Evolutionary conservation across 2,888 invertebrate species (phyloP).

Genomic region (Endomychus coccineus): DNA sequence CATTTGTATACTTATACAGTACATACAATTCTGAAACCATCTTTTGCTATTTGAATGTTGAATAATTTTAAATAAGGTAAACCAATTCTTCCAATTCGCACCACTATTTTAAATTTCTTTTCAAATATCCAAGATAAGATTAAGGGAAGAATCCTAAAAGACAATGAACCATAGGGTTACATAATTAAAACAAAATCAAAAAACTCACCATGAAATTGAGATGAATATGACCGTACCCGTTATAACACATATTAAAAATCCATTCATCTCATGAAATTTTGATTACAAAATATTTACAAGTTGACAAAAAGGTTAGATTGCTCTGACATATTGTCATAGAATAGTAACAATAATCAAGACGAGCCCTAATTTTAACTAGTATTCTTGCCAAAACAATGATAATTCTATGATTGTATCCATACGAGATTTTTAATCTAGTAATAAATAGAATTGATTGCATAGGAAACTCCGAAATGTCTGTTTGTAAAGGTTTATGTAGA

Average conservation of each 20-base stretch:
- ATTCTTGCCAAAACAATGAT: no score
- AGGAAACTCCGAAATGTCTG: no score
- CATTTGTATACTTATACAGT: conserved; percentile 54
- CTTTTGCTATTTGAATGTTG: conserved; percentile 74
- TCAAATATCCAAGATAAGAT: conserved; percentile 73
- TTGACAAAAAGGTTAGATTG: no score
- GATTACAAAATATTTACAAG: no score
- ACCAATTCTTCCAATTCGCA: conserved; percentile 75
- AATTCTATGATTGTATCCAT: no score
- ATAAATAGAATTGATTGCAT: no score
- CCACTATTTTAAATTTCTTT: conserved; percentile 68
- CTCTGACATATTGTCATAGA: no score
- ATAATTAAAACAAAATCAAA: conserved; percentile 4
- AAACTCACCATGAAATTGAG: conserved; percentile 43
- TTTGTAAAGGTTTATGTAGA: no score
- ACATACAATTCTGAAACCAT: conserved; percentile 48
- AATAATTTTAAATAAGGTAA: conserved; percentile 70
- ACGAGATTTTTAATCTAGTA: no score
- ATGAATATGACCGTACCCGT: conserved; percentile 48
- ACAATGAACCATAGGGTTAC: conserved; percentile 11
- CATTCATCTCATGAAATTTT: conserved; percentile 40
- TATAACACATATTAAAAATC: conserved; percentile 37
- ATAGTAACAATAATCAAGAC: no score
- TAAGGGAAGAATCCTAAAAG: conserved; percentile 66
- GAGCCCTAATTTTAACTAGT: no score